Evolutionary conservation across 2,797 vertebrate genomes (phyloP), one percentile per base, ranked within the genome.

Genomic region (Euthynnus affinis): DNA sequence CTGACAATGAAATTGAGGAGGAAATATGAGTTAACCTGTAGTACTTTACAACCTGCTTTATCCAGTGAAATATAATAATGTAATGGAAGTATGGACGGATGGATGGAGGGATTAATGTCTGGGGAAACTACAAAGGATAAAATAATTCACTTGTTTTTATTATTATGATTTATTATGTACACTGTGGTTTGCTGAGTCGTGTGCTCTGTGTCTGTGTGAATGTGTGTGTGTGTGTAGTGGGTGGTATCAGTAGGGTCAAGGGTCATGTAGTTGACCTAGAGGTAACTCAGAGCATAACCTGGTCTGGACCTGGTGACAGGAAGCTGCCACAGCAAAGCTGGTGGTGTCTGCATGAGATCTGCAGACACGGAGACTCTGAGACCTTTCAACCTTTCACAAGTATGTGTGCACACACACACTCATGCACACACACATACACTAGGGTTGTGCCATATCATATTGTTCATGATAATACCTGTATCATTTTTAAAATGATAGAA

Each of bases 291-390:
- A 83, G 83, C 85, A 80, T 74, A 85, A 85, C 85, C 88, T 78
- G 83, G 76, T 83, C 80, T 83, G 76, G 85, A 85, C 61, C 69
- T 78, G 88, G 91, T 76, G 83, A 92, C 90, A 92, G 90, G 90
- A 94, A 91, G 89, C 87, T 81, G 89, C 84, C 89, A 37, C 37
- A n/a, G 77, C 68, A 51, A 67, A 78, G 74, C 63, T 75, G 74
- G 79, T 74, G 67, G 84, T 78, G 87, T 87, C 92, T 91, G 92
- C 86, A 67, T 74, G 76, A 86, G 71, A 91, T 93, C 91, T 80
- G 76, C 86, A 67, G 83, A 91, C 92, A 89, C 88, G 3, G 71
- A 80, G 74, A 80, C 84, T 67, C 52, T 18, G 37, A 85, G 76
- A 90, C 84, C 91, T 91, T 91, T 92, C 82, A 88, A 81, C 88